Base-by-base conservation (phyloP, 2,888 invertebrate genomes). In the Cosmia pyralina region DNA sequence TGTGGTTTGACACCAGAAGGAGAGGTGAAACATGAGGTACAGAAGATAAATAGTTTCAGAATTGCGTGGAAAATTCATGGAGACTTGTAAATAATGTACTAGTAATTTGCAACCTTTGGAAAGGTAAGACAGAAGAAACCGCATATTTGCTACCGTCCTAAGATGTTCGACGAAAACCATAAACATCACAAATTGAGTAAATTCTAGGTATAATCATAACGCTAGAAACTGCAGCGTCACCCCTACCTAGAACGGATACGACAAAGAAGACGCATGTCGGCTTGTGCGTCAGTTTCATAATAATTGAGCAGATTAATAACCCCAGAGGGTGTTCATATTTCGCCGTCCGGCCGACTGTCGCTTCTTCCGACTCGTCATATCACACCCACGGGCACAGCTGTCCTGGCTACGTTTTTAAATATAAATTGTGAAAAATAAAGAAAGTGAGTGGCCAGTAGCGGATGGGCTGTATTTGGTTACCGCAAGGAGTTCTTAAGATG, bases 251-350 rank as follows among this genome's bases (percentile, higher is more conserved):
- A 92, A 84, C 95, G 95, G 95, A 95, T 94, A 92, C 90, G 92
- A 92, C 93, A 93, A 93, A 94, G 91, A 92, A 92, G 92, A 92
- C 91, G 90, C 87, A 88, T 91, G 92, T 90, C 90, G 87, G 84
- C 84, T 90, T 90, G 92, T 92, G 92, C 93, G 93, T 92, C 93
- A 92, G 92, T 94, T 94, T 95, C 93, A 91, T 93, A 94, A 95
- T 95, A 94, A 95, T 95, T 95, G 92, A 93, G 87, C 90, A 94
- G 94, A 95, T 95, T 95, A 94, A 95, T 95, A 93, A 91, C 92
- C 91, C 88, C 87, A 82, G 87, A 90, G 92, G 91, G 93, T 93
- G 92, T 93, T 94, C 94, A 93, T 94, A 95, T 95, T 95, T 94
- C 93, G 92, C 93, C 90, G 93, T 92, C 92, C 90, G 89, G 82